Percentiles rank a stretch among this genome's conserved stretches.
These are phyloP conservation scores for Poecile atricapillus DNA, from an alignment of 2,113 vertebrate species.

Conservation along the genomic window DNA sequence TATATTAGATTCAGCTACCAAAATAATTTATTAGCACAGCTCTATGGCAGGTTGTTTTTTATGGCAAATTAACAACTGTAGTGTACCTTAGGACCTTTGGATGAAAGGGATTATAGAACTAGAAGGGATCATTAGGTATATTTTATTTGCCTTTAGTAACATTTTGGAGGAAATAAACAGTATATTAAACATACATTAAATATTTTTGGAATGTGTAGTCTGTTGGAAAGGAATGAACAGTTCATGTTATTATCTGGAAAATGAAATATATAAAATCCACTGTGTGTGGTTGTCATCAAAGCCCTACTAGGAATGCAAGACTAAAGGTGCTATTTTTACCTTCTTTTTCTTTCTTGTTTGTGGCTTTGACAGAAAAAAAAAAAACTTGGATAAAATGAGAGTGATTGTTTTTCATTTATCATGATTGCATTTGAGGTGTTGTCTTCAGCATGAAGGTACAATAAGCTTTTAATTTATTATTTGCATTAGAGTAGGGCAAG, in stretches of 20 bases:
- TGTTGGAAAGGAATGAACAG: conserved; percentile 47
- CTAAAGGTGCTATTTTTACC: conserved; percentile 47
- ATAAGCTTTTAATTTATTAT: conserved; percentile 17
- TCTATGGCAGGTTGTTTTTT: conserved; percentile 21
- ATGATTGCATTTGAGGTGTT: background rate
- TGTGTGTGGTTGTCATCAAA: conserved; percentile 53
- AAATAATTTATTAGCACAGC: background rate
- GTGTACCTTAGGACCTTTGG: conserved; percentile 1
- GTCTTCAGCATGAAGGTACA: background rate
- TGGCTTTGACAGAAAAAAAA: conserved; percentile 27
- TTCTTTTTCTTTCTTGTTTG: conserved; percentile 30
- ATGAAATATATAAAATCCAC: conserved; percentile 35
- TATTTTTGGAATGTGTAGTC: conserved; percentile 34
- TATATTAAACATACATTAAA: conserved; percentile 34
- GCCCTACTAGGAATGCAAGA: conserved; percentile 24
- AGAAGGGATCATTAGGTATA: background rate
- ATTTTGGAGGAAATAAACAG: conserved; percentile 40
- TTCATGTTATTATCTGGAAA: conserved; percentile 31
- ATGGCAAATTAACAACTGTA: conserved; percentile 20
- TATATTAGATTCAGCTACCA: conserved; percentile 21
- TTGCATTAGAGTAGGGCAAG: background rate
- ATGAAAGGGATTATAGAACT: conserved; percentile 26
- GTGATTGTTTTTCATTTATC: background rate
- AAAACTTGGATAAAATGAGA: conserved; percentile 12
- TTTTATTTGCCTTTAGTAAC: conserved; percentile 29